Evolutionary conservation across 2,888 invertebrate genomes (phyloP), one percentile per base, ranked within the genome.

Genomic region (Dynastes hyllus): DNA sequence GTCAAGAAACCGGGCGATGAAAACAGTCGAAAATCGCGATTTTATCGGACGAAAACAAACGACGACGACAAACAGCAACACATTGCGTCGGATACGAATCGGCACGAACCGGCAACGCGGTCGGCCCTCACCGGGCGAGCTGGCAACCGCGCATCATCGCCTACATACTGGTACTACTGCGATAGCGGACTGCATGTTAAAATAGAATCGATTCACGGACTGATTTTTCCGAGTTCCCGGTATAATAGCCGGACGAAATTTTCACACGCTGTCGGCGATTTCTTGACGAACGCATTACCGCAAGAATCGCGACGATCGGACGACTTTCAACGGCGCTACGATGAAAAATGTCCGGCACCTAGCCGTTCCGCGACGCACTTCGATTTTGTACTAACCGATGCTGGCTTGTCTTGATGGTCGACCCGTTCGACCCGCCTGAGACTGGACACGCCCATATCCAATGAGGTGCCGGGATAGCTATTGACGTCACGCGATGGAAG

Each of bases 351-450:
- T 55, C 32, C 76, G 2, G 71, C 71, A 75, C 67, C 45, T 8
- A 11, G 11, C 65, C 58, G 71, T 75, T 29, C 32, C 32, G 40
- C 67, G 32, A 58, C 79, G 71, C 65, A 37, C 32, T 79, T 77
- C 73, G 79, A 73, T 79, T 71, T 58, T 80, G 77, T 81, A 84
- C 84, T 84, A 82, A 81, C 65, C 81, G 81, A 81, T 79, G 81
- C 81, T 71, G 45, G 79, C 78, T 81, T 77, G 83, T 84, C 80
- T 81, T 82, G 80, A 78, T 81, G 80, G 83, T 80, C 79, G 81
- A 80, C 84, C 53, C 51, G 69, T 84, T 84, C 84, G 85, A 84
- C 85, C 84, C 84, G 84, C 84, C 84, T 83, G 84, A 81, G 79
- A 79, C 75, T 78, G 80, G 83, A 83, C 83, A 84, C 85, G 85